Base-by-base conservation (phyloP, 23 tunicate genomes). In the Botrylloides violaceus region DNA sequence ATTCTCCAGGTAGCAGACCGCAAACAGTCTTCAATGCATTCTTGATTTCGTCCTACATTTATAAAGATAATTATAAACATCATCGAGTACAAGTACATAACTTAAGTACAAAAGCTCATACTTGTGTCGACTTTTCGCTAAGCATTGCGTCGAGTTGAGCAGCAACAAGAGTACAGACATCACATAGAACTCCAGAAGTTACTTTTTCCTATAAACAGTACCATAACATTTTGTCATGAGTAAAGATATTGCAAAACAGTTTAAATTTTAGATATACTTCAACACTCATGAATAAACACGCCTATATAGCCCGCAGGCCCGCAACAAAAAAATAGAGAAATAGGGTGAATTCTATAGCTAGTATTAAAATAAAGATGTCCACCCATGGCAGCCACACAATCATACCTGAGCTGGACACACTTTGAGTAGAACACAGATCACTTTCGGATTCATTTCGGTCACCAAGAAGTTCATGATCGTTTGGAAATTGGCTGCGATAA, bases 21-120 rank as follows among this genome's bases (percentile, higher is more conserved):
- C 85, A 80, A 61, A 80, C 85, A 49, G 60, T 61, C 30, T 80
- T 57, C 26, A 80, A 32, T 3, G 64, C 80, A 15, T 49, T 47
- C 56, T 75, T 58, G 20, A 81, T 65, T 75, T 81, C 70, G 3
- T 4, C 70, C 70, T 63, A 34, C 12, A n/a, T n/a, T n/a, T n/a
- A n/a, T n/a, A n/a, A n/a, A n/a, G n/a, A n/a, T n/a, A n/a, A n/a
- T n/a, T n/a, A n/a, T n/a, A n/a, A n/a, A n/a, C n/a, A n/a, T n/a
- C n/a, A n/a, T n/a, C n/a, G n/a, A n/a, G n/a, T n/a, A n/a, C n/a
- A n/a, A n/a, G n/a, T n/a, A n/a, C n/a, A n/a, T n/a, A n/a, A n/a
- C n/a, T n/a, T n/a, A n/a, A n/a, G n/a, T n/a, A n/a, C n/a, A n/a
- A n/a, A n/a, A 43, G 6, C 56, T 6, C 72, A 5, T 66, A 76